Conservation (phyloP, 2,888 invertebrate species). For the Pediacus dermestoides region DNA sequence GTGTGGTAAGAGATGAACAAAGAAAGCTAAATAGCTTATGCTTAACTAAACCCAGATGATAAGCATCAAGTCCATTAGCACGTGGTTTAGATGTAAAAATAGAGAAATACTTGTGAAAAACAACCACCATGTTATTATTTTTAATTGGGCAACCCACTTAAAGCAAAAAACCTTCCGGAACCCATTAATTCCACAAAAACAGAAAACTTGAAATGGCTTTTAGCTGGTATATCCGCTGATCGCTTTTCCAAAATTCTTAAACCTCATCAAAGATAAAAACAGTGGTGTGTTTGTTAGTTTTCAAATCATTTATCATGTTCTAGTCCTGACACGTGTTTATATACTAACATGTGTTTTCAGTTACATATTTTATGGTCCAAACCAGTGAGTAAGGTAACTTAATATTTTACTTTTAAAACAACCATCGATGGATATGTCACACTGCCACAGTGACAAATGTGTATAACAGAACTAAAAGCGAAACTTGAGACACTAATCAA, state of each 20-base stretch:
- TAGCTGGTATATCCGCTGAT: conserved; percentile 30
- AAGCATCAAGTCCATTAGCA: too few relatives aligned
- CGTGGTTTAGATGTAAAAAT: conserved; percentile 15
- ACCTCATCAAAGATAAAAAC: conserved; percentile 24
- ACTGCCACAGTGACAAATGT: too few relatives aligned
- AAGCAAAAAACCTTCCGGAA: conserved; percentile 26
- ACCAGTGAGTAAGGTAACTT: too few relatives aligned
- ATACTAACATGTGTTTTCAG: conserved; percentile 36
- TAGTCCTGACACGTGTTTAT: conserved; percentile 38
- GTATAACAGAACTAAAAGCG: too few relatives aligned
- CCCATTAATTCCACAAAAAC: conserved; percentile 33
- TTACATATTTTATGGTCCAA: too few relatives aligned
- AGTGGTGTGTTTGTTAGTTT: conserved; percentile 27
- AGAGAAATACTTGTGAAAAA: conserved; percentile 22
- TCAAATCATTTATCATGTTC: conserved; percentile 35
- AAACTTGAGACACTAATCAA: conserved; percentile 26
- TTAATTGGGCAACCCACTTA: conserved; percentile 32
- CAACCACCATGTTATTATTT: conserved; percentile 23
- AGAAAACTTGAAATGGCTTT: conserved; percentile 34
- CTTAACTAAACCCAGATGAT: too few relatives aligned
- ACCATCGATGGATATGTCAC: conserved; percentile 8
- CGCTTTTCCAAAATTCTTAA: conserved; percentile 21
- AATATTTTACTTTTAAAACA: conserved; percentile 26
- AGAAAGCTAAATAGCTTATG: too few relatives aligned
- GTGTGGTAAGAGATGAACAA: too few relatives aligned